phyloP scores from a whole-genome alignment of 2,797 vertebrate genomes.

The Pipistrellus pipistrellus region DNA sequence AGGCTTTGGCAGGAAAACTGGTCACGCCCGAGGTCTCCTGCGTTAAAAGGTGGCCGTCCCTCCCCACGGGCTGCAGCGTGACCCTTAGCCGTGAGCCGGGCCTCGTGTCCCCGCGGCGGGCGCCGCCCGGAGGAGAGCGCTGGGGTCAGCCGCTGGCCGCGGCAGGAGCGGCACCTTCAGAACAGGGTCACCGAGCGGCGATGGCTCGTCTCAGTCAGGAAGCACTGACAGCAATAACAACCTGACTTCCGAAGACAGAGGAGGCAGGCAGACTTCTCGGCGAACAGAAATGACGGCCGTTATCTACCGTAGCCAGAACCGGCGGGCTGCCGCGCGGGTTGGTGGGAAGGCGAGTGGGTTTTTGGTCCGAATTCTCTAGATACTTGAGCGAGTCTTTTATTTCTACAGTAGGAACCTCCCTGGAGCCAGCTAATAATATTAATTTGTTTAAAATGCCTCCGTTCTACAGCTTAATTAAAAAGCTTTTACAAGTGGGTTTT shows the following conservation, averaged over 20 bases:
- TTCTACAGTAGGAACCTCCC: slow-evolving; percentile 45
- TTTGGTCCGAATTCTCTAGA: slow-evolving; percentile 69
- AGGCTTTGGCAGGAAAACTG: background rate
- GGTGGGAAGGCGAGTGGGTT: slow-evolving; percentile 51
- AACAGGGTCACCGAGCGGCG: slow-evolving; percentile 74
- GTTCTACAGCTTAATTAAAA: slow-evolving; percentile 74
- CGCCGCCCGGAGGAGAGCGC: background rate
- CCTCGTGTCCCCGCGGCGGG: background rate
- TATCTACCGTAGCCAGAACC: slow-evolving; percentile 72
- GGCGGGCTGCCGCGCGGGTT: background rate
- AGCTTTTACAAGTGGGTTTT: slow-evolving; percentile 67
- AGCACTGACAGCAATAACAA: slow-evolving; percentile 74
- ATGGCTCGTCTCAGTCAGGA: slow-evolving; percentile 77
- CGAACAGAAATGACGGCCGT: slow-evolving; percentile 53
- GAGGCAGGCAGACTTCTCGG: slow-evolving; percentile 57
- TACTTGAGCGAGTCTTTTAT: slow-evolving; percentile 52
- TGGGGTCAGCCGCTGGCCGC: background rate
- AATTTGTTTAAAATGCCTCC: slow-evolving; percentile 68
- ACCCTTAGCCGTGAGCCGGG: background rate
- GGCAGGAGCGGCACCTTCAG: slow-evolving; percentile 61
- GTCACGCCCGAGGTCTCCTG: background rate
- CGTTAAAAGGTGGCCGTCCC: background rate
- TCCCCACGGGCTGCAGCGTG: background rate
- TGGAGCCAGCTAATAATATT: slow-evolving; percentile 42
- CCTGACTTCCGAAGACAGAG: slow-evolving; percentile 67